phyloP scores from a whole-genome alignment of 1,140 invertebrate species.

The Drosophila ficusphila region DNA sequence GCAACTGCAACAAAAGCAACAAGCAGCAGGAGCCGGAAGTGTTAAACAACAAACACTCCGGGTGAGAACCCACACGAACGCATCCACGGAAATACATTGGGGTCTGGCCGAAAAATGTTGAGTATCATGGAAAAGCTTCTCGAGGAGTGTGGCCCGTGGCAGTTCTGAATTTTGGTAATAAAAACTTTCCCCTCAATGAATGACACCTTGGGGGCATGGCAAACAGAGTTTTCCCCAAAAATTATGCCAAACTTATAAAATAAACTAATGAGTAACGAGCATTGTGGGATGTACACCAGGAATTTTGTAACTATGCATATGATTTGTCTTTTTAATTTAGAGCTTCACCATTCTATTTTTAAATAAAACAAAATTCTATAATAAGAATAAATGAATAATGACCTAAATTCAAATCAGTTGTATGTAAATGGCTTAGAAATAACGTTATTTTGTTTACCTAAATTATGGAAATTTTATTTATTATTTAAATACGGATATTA shows the following conservation, averaged over 20 bases:
- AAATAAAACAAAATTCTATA: too few species aligned
- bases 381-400: too few species aligned
- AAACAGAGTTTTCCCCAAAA: conserved; percentile 18
- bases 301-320: too few species aligned
- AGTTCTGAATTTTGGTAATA: conserved; percentile 24
- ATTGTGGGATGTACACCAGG: conserved; percentile 1
- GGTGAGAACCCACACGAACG: neutral
- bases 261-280: conserved; percentile 27
- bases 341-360: too few species aligned
- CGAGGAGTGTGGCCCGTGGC: conserved; percentile 18
- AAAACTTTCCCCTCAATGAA: conserved; percentile 51
- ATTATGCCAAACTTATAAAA: conserved; percentile 14
- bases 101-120: conserved; percentile 8
- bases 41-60: conserved; percentile 19
- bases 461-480: too few species aligned
- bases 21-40: conserved; percentile 26
- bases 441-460: too few species aligned
- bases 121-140: conserved; percentile 17
- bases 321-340: too few species aligned
- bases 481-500: too few species aligned
- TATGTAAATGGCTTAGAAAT: too few species aligned
- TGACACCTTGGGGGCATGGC: conserved; percentile 41
- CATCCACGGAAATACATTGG: neutral
- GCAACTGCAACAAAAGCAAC: conserved; percentile 4
- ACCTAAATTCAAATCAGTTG: too few species aligned